Base-by-base conservation (phyloP, 2,888 invertebrate genomes). In the Eledone cirrhosa region DNA sequence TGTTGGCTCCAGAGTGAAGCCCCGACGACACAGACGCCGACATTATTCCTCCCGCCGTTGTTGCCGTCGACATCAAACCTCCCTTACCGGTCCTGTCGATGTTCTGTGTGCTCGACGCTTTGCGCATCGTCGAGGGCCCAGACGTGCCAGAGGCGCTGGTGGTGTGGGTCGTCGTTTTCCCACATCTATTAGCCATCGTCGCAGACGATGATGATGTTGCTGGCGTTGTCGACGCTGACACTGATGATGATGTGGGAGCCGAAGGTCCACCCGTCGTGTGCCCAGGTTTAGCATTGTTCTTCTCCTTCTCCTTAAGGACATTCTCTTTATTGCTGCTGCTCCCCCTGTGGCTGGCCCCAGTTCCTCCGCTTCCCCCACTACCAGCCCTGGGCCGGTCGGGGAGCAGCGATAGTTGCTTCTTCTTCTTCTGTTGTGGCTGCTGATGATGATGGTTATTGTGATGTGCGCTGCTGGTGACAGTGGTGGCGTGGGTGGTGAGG, bases 41-140 rank as follows among this genome's bases (percentile, higher is more conserved):
- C n/a, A n/a, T n/a, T n/a, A n/a, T n/a, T n/a, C n/a, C 77, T 69
- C 4, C 80, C 47, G 2, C 77, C 77, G 48, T 78, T 77, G n/a
- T 80, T 14, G 41, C 78, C 77, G 59, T 77, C 72, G 29, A 75
- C 48, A 59, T 75, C 41, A 65, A 74, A 27, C 41, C 83, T 77
- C 41, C 41, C 3, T 41, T 41, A 24, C 86, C 86, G 22, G 84
- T 80, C 76, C 86, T 87, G 80, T 87, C 88, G 47, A 90, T 88
- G 78, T 89, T 87, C 80, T 90, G 90, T 0, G 88, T 88, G 81
- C 89, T 90, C 77, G 88, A 86, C 8, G 89, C 87, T 80, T 89
- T 87, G 77, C 89, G 85, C 29, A 90, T 87, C 19, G 89, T 86
- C 19, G 86, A 78, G 19, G 84, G 81, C 19, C 80, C 79, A 16